Percentiles rank a stretch among this genome's conserved stretches.
phyloP scores from a whole-genome alignment of 2,797 vertebrate species.

The Sebastes hubbsi region DNA sequence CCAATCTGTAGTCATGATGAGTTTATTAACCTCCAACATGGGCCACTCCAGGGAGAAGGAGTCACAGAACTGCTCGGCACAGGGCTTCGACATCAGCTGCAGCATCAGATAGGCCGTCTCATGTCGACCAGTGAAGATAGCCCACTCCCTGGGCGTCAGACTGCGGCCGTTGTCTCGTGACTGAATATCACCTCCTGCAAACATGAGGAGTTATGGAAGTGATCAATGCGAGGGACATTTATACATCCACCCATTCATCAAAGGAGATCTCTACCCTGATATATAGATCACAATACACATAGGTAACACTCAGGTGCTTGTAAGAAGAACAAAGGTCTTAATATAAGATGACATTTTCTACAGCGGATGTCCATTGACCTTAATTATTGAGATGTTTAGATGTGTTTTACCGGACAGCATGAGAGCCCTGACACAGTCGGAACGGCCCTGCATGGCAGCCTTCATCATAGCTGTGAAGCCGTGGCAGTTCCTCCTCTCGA shows the following conservation, averaged over 20 bases:
- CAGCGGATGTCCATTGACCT: neutral
- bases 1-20: neutral
- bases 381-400: neutral
- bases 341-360: neutral
- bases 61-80: constrained; percentile 91
- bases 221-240: neutral
- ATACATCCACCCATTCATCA: neutral
- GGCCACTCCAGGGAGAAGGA: constrained; percentile 90
- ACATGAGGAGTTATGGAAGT: neutral
- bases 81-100: constrained; percentile 87
- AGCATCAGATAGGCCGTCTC: constrained; percentile 88
- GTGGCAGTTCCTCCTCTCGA: constrained; percentile 92
- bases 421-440: constrained; percentile 87
- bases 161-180: constrained; percentile 86
- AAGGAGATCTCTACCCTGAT: neutral
- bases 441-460: constrained; percentile 93
- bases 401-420: constrained; percentile 88
- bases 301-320: neutral
- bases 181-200: constrained; percentile 88
- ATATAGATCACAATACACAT: neutral
- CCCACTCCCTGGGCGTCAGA: constrained; percentile 92
- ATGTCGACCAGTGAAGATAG: constrained; percentile 90
- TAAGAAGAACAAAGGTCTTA: neutral
- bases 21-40: constrained; percentile 71
- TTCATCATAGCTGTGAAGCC: constrained; percentile 98